These are phyloP conservation scores for Priapulus caudatus DNA, from an alignment of 2,888 invertebrate genomes.

Conservation along the genomic window DNA sequence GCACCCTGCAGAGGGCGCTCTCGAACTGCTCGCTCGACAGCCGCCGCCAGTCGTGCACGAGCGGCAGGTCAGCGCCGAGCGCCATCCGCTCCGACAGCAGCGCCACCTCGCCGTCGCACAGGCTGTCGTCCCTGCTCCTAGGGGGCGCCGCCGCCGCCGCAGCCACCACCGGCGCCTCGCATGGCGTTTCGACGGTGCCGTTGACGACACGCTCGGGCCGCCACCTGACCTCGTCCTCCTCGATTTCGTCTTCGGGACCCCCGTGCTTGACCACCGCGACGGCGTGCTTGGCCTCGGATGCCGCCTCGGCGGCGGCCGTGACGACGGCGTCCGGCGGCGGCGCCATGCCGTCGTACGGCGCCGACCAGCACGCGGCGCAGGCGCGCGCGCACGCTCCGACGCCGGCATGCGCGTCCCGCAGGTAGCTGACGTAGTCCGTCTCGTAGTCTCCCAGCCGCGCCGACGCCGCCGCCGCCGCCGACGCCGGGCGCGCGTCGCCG, in stretches of 20 bases:
- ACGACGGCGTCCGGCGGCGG: constrained; percentile 36
- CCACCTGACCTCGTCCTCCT: background rate
- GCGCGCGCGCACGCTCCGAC: constrained; percentile 60
- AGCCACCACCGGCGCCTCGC: background rate
- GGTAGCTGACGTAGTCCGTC: constrained; percentile 46
- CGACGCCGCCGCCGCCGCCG: background rate
- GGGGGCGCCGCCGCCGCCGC: background rate
- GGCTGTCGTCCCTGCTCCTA: background rate
- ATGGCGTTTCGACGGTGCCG: background rate
- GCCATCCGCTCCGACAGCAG: background rate
- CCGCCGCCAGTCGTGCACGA: background rate
- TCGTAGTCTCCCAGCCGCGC: constrained; percentile 26
- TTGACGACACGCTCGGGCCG: background rate
- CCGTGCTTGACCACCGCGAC: constrained; percentile 28
- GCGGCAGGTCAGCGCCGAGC: no score
- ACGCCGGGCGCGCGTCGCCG: background rate
- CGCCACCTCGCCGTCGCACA: background rate
- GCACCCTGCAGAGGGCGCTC: background rate
- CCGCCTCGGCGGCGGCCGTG: constrained; percentile 23
- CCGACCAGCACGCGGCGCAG: constrained; percentile 65
- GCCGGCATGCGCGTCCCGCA: constrained; percentile 67
- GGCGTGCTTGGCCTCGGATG: constrained; percentile 18
- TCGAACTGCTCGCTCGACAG: background rate
- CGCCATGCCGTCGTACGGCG: constrained; percentile 57
- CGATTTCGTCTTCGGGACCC: constrained; percentile 20